Conservation (phyloP, 2,888 invertebrate genomes). For the Patella pellucida region DNA sequence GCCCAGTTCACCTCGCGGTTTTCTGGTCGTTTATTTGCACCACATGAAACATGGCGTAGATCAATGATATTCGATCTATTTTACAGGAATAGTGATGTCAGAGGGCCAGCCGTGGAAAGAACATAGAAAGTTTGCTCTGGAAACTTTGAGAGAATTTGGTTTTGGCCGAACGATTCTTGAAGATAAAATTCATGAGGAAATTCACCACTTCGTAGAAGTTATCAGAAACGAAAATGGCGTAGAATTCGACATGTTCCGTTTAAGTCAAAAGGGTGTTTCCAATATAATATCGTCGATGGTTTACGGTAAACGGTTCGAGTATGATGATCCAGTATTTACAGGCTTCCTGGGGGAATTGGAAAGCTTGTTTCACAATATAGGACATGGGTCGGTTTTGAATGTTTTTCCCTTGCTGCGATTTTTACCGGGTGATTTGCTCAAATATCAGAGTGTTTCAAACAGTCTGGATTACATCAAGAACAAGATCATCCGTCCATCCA, state of each 20-base stretch:
- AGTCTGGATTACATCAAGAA: too few species aligned
- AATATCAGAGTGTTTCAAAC: too few species aligned
- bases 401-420: neutral
- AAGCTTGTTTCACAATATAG: constrained; percentile 1
- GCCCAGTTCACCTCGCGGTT: too few species aligned
- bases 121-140: constrained; percentile 37
- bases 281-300: constrained; percentile 31
- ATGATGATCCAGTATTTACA: constrained; percentile 28
- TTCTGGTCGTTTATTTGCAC: too few species aligned
- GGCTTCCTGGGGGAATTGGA: constrained; percentile 22
- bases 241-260: constrained; percentile 28
- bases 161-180: constrained; percentile 37
- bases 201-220: constrained; percentile 19
- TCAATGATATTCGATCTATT: neutral
- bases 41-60: neutral
- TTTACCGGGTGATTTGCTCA: neutral
- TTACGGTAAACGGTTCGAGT: constrained; percentile 31
- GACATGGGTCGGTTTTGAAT: neutral
- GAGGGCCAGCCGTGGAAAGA: constrained; percentile 37
- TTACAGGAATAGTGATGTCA: constrained; percentile 18
- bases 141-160: constrained; percentile 40
- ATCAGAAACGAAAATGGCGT: constrained; percentile 21
- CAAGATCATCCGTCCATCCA: too few species aligned
- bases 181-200: constrained; percentile 36
- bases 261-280: constrained; percentile 31